phyloP scores from a whole-genome alignment of 35 echinoderm and acorn worm species.

The Strongylocentrotus purpuratus region DNA sequence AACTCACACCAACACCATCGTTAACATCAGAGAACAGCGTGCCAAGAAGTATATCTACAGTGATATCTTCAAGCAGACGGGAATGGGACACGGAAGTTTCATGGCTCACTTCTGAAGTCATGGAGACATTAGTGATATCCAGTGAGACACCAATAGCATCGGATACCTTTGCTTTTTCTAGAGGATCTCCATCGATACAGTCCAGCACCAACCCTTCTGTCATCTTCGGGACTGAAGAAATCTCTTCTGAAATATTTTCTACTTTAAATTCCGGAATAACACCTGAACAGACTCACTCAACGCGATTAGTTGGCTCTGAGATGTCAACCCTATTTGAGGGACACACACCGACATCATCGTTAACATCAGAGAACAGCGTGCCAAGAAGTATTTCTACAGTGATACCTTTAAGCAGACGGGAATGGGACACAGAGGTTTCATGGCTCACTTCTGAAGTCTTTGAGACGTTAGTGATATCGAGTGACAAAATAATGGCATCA shows the following conservation, averaged over 20 bases:
- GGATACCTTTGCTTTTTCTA: too few species aligned
- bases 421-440: neutral
- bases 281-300: too few species aligned
- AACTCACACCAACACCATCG: too few species aligned
- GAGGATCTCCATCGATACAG: too few species aligned
- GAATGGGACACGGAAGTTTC: neutral
- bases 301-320: neutral
- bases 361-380: neutral
- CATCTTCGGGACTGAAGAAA: too few species aligned
- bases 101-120: neutral
- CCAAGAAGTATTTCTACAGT: neutral
- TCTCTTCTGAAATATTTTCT: too few species aligned
- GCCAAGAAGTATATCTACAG: too few species aligned
- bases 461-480: neutral
- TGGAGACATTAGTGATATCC: neutral
- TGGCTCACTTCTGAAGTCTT: neutral
- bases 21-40: too few species aligned
- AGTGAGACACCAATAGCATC: too few species aligned
- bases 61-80: too few species aligned
- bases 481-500: neutral
- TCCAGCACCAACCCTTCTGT: too few species aligned
- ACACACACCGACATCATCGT: neutral
- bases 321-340: neutral
- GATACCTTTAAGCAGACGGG: neutral
- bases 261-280: too few species aligned